phyloP scores from a whole-genome alignment of 2,113 vertebrate species.

The Micronisus gabar region DNA sequence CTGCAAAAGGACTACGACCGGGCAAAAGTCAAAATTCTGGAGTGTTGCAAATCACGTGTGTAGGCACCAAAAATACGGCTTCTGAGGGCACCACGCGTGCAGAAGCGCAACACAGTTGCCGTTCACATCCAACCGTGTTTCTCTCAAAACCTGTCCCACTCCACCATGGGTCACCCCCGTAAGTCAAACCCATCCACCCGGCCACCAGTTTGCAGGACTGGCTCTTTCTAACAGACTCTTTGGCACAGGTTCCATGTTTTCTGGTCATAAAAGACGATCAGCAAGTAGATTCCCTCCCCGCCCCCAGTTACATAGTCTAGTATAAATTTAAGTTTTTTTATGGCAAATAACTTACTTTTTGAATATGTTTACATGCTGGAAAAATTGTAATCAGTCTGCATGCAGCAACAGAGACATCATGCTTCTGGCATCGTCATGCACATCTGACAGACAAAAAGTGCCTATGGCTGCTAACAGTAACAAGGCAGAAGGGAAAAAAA shows the following conservation, averaged over 20 bases:
- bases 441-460: background rate
- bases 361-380: constrained; percentile 15
- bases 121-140: rapidly evolving
- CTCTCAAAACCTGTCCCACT: background rate
- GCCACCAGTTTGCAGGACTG: background rate
- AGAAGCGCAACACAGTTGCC: rapidly evolving
- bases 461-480: background rate
- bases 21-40: background rate
- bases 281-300: background rate
- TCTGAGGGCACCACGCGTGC: background rate
- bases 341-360: constrained; percentile 37
- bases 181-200: background rate
- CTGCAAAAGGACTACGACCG: no score
- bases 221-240: background rate
- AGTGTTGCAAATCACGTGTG: background rate
- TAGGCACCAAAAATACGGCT: rapidly evolving
- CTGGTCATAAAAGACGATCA: constrained; percentile 21
- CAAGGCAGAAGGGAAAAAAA: background rate
- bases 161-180: rapidly evolving
- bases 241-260: constrained; percentile 47
- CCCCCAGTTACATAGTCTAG: background rate
- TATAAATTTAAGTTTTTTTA: constrained; percentile 4
- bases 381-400: background rate
- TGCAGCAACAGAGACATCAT: constrained; percentile 9
- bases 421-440: constrained; percentile 4